Base-by-base conservation (phyloP, 2,888 invertebrate species). In the Hyppa rectilinea region DNA sequence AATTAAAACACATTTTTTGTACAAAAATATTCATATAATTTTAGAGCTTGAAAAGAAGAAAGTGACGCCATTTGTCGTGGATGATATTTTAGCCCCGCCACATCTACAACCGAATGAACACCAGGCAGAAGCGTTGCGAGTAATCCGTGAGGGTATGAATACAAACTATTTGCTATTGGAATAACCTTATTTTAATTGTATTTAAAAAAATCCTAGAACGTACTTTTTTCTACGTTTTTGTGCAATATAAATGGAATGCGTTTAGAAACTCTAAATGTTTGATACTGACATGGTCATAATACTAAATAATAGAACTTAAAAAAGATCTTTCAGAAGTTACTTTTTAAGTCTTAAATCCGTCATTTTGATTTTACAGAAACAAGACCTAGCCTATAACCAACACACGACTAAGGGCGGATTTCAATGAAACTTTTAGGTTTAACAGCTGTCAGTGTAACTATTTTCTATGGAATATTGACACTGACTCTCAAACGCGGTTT, bases 41-140 rank as follows among this genome's bases (percentile, higher is more conserved):
- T 53, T 23, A 77, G 77, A 49, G 5, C 29, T 77, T 6, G 58
- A 69, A 36, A 81, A 50, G 45, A 69, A 50, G 20, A 23, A 64
- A 29, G 49, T 78, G 10, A 17, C 71, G 0, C 58, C 71, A n/a
- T 4, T 70, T 2, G 49, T 78, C 29, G 10, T 76, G 10, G 52
- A 78, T 12, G 47, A 64, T 20, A 58, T 78, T 38, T n/a, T 75
- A 4, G 9, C 9, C 20, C n/a, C 55, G 45, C 53, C 31, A 23
- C 4, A 29, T 29, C 14, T 74, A n/a, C 64, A 23, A 23, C 23
- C 50, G 12, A 50, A 10, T 7, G 17, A 55, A 29, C 29, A 55
- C 1, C 53, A 55, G 12, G 4, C 34, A 31, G 40, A 55, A 40
- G 36, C 71, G 2, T 50, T 78, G n/a, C 36, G 45, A 31, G 23